Evolutionary conservation across 2,113 vertebrate species (phyloP), one percentile per base, ranked within the genome.

Genomic region (Illadopsis cleaveri): DNA sequence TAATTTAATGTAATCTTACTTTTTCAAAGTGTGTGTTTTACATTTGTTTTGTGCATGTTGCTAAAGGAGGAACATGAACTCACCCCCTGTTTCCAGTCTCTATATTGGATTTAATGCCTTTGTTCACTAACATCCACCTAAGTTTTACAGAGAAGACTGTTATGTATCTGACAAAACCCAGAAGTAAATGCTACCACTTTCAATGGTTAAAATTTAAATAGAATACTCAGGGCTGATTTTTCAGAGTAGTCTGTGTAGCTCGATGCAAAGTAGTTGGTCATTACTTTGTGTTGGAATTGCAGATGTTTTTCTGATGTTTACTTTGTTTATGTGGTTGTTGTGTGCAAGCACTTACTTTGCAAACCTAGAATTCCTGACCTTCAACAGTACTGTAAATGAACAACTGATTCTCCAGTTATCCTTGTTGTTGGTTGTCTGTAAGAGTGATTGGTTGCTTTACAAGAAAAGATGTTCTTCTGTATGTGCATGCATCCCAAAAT

Each of bases 1-100:
- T 50, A 69, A 94, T 96, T 90, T 92, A 80, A 86, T 23, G 14
- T 93, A 83, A 76, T 33, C 18, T 68, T 97, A 90, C 14, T 50
- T 96, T 70, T 88, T 35, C 64, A 71, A 93, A 96, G 40, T 53
- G 9, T 90, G 45, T 82, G 58, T 94, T 94, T 97, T 86, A 71
- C 51, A 40, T 94, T 97, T 97, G 21, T 85, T 94, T 85, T 95
- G 33, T 90, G 23, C 37, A 6, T 76, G 51, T 89, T 97, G 76
- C 50, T 83, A 62, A 57, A 75, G 72, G 22, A 53, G 37, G 16
- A 90, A 47, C 45, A 22, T 6, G 4, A 93, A 75, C 73, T 95
- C 54, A 62, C 82, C 57, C 66, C 21, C 44, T 23, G 19, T 61
- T 15, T 40, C 35, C 23, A 53, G 17, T 60, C 24, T 78, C 30